These are phyloP conservation scores for Pimpla rufipes DNA, from an alignment of 2,888 invertebrate species.

Conservation along the genomic window DNA sequence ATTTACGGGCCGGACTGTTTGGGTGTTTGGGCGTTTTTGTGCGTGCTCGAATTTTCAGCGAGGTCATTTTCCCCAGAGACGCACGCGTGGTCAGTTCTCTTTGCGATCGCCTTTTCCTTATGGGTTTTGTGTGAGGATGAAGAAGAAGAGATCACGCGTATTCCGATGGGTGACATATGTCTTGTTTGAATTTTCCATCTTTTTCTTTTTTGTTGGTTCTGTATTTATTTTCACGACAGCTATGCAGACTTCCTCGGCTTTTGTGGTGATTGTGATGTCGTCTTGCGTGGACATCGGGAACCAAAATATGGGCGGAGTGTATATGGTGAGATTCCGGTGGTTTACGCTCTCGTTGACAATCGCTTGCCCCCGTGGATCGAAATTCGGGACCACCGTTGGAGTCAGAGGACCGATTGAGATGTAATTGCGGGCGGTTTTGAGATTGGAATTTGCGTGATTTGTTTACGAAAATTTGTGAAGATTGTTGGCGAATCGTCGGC, in stretches of 20 bases:
- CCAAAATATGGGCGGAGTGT: conserved; percentile 65
- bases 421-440: conserved; percentile 53
- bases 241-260: neutral
- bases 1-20: conserved; percentile 45
- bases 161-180: conserved; percentile 19
- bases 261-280: conserved; percentile 24
- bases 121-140: conserved; percentile 21
- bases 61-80: conserved; percentile 49
- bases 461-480: neutral
- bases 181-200: conserved; percentile 38
- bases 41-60: conserved; percentile 18
- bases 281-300: conserved; percentile 49
- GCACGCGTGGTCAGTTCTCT: conserved; percentile 55
- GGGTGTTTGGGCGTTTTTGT: conserved; percentile 20
- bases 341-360: conserved; percentile 54
- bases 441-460: neutral
- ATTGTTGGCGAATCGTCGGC: no score
- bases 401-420: conserved; percentile 52
- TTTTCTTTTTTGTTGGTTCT: neutral
- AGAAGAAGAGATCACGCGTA: conserved; percentile 34
- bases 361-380: conserved; percentile 59
- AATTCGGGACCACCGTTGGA: conserved; percentile 30
- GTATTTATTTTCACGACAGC: neutral
- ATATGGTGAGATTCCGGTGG: conserved; percentile 62
- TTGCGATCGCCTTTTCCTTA: neutral